Evolutionary conservation across 1,140 invertebrate genomes (phyloP).

Genomic region (Trypoxylus dichotomus): DNA sequence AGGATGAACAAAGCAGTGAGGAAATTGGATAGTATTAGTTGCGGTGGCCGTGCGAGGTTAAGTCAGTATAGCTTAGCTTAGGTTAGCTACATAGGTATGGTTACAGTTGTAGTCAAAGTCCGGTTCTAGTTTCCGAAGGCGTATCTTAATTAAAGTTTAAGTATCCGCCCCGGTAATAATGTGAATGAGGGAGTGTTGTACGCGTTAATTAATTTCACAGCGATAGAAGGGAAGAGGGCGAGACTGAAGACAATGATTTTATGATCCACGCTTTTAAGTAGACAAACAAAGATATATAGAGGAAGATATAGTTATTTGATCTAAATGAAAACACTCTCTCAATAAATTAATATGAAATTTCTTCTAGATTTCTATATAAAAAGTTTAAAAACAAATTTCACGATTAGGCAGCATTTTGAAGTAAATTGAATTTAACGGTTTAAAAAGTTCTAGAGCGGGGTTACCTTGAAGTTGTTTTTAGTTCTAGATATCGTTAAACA

Average conservation of each 20-base stretch:
- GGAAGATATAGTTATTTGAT: no score
- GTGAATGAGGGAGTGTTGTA: slow-evolving; percentile 16
- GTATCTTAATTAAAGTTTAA: slow-evolving; percentile 26
- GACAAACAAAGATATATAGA: no score
- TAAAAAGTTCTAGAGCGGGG: no score
- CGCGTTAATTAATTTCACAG: slow-evolving; percentile 19
- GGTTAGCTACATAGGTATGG: background rate
- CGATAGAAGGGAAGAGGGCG: background rate
- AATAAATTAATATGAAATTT: no score
- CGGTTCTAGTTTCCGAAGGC: slow-evolving; percentile 24
- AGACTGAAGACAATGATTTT: background rate
- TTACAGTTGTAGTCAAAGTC: slow-evolving; percentile 14
- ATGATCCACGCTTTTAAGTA: background rate
- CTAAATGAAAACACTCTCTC: no score
- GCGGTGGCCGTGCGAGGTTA: background rate
- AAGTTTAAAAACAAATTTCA: no score
- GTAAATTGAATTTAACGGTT: no score
- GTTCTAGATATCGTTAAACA: no score
- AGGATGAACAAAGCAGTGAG: background rate
- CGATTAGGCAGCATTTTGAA: no score
- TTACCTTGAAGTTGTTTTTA: no score
- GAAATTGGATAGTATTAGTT: slow-evolving; percentile 23
- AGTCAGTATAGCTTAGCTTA: background rate
- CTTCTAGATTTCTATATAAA: no score
- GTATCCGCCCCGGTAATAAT: slow-evolving; percentile 18